Evolutionary conservation across 2,797 vertebrate genomes (phyloP).

Genomic region (Furcifer pardalis): DNA sequence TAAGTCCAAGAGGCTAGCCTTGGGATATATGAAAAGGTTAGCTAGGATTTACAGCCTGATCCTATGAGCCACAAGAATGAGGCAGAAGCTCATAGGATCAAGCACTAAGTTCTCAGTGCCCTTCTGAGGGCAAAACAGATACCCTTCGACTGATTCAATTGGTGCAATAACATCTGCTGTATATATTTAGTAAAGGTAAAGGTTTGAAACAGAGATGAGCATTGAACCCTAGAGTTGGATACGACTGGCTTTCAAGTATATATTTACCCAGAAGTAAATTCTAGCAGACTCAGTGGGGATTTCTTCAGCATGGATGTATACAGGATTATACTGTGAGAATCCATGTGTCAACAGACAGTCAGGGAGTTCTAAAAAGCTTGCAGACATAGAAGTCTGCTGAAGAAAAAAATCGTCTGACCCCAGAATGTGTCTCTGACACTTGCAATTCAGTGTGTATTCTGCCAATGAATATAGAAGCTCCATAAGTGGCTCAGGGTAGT

Average conservation of each 20-base stretch:
- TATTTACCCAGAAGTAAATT: not conserved
- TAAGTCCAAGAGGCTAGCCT: not conserved
- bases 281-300: not conserved
- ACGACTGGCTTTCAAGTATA: no score
- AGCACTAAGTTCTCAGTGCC: not conserved
- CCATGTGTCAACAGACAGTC: not conserved
- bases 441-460: not conserved
- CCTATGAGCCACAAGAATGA: constrained; percentile 2
- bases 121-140: not conserved
- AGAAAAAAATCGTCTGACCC: not conserved
- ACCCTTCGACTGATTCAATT: not conserved
- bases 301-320: not conserved
- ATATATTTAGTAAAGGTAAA: no score
- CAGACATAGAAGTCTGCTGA: not conserved
- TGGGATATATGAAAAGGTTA: not conserved
- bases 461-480: no score
- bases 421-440: not conserved
- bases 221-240: no score
- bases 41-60: constrained; percentile 11
- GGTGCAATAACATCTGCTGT: not conserved
- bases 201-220: no score
- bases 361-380: not conserved
- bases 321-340: not conserved
- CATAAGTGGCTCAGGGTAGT: no score
- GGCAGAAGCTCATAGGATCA: constrained; percentile 3